phyloP scores from a whole-genome alignment of 2,797 vertebrate genomes.

The Trachurus trachurus region DNA sequence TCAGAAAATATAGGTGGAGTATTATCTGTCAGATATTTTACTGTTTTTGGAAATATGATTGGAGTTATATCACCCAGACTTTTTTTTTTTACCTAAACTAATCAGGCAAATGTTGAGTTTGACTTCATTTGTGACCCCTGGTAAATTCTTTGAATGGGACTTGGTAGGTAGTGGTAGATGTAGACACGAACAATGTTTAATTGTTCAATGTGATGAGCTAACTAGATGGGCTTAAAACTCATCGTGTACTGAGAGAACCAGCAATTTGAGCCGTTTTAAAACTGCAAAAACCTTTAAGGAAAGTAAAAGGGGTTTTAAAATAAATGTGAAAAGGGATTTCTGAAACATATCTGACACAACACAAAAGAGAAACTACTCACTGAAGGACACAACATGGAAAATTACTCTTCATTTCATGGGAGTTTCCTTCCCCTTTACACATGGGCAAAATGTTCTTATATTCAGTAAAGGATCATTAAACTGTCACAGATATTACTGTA shows the following conservation, averaged over 20 bases:
- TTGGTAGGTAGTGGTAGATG: neutral
- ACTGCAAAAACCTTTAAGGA: neutral
- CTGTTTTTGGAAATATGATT: conserved; percentile 16
- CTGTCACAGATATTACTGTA: conserved; percentile 30
- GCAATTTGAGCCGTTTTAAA: neutral
- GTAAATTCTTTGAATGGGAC: no score
- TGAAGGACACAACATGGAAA: neutral
- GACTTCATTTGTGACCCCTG: neutral
- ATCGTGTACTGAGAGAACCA: neutral
- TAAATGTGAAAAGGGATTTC: neutral
- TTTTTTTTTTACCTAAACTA: neutral
- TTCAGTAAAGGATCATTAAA: conserved; percentile 21
- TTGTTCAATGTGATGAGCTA: neutral
- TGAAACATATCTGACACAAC: neutral
- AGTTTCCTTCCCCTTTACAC: neutral
- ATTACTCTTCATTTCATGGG: conserved; percentile 1
- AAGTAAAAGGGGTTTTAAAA: neutral
- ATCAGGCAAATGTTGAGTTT: neutral
- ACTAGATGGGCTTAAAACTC: neutral
- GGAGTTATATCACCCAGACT: neutral
- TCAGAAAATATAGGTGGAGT: conserved; percentile 39
- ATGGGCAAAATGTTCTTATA: neutral
- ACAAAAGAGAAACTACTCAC: neutral
- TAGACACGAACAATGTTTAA: neutral
- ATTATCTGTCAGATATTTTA: conserved; percentile 20